Evolutionary conservation across 2,797 vertebrate genomes (phyloP), one percentile per base, ranked within the genome.

Genomic region (Glyptemys insculpta): DNA sequence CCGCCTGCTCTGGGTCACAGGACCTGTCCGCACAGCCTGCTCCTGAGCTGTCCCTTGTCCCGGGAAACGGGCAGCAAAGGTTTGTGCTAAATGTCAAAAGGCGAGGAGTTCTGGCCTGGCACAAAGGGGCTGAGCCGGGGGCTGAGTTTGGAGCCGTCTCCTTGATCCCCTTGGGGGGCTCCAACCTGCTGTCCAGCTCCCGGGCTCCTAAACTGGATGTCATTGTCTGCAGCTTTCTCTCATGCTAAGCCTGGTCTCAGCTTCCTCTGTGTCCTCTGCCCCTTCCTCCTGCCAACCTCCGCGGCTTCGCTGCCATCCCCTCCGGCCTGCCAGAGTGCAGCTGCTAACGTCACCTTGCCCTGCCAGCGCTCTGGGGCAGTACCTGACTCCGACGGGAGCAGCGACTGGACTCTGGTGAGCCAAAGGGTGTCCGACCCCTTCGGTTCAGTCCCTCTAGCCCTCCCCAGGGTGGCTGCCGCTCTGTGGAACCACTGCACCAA

Each of bases 261-360:
- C 79, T 56, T n/a, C 62, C n/a, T 62, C 44, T 47, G 49, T 81
- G 56, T 80, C 83, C 82, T 68, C 57, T 80, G 34, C 49, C 50
- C 47, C 92, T 85, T 27, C 25, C 37, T 81, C 79, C 92, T 56
- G 72, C 57, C 68, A 53, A 27, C 81, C 37, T 83, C 82, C n/a
- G 3, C 82, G 50, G 68, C 19, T 57, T 80, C 92, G 91, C 83
- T 65, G 94, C 93, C 79, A 50, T 95, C 76, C 79, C 95, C 95
- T 85, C 37, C 91, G 49, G 56, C 95, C 74, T 21, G 37, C 94
- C 96, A 97, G 98, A 98, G 92, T 83, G 90, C 96, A 95, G 94
- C 95, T 97, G 96, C 96, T 95, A 85, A 95, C 93, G 95, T 96
- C 94, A 88, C 90, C 96, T 92, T 89, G 95, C 95, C 76, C 91